These are phyloP conservation scores for Argya squamiceps DNA, from an alignment of 2,797 vertebrate species.

Conservation along the genomic window DNA sequence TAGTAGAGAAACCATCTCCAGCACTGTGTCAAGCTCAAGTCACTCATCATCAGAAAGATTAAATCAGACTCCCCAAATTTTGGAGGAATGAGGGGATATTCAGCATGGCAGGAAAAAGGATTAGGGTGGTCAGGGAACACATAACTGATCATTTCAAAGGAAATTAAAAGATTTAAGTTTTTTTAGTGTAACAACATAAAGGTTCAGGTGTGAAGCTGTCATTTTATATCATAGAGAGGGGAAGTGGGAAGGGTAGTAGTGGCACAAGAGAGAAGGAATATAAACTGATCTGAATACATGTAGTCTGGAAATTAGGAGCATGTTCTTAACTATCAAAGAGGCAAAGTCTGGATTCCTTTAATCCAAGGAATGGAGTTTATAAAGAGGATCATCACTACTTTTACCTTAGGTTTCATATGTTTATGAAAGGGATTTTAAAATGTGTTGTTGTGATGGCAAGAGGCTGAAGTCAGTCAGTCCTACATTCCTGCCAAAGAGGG, in stretches of 20 bases:
- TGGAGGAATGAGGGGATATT: not conserved
- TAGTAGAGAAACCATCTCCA: not conserved
- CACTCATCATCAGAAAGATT: not conserved
- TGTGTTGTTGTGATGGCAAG: slow-evolving; percentile 29
- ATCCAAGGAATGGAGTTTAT: not conserved
- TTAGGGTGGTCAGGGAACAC: not conserved
- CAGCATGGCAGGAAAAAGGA: not conserved
- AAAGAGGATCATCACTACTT: not conserved
- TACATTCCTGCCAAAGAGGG: not conserved
- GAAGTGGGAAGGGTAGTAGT: not conserved
- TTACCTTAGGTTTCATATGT: not conserved
- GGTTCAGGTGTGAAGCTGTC: not conserved
- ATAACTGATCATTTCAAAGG: not conserved
- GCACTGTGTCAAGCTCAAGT: fast-evolving
- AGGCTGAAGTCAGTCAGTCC: not conserved
- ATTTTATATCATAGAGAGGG: not conserved
- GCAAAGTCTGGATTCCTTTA: not conserved
- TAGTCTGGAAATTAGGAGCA: not conserved
- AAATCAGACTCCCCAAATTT: not conserved
- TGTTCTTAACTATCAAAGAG: not conserved
- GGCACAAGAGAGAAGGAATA: not conserved
- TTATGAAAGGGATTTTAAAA: slow-evolving; percentile 44
- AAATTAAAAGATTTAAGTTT: not conserved
- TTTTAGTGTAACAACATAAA: not conserved
- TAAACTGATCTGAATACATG: not conserved